Conservation (phyloP, 1,140 invertebrate species). For the Berghia stephanieae region DNA sequence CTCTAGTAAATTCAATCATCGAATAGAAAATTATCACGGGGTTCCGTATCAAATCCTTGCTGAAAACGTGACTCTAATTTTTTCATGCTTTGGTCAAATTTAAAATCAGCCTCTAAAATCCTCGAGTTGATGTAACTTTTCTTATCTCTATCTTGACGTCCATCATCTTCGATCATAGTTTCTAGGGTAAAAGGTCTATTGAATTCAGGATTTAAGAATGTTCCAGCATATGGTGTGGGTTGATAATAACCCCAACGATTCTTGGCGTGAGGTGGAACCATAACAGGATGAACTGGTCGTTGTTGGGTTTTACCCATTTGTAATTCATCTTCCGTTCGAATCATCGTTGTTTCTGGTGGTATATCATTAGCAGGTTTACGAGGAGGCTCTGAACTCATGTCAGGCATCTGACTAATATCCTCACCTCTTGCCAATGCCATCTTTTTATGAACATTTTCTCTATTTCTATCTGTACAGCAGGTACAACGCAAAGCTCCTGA, state of each 20-base stretch:
- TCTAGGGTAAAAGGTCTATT: constrained; percentile 46
- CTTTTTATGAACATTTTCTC: constrained; percentile 42
- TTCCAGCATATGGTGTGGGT: constrained; percentile 46
- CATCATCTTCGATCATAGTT: constrained; percentile 28
- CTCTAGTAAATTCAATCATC: too few relatives aligned
- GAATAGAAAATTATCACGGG: too few relatives aligned
- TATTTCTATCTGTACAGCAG: constrained; percentile 53
- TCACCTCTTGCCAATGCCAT: constrained; percentile 2
- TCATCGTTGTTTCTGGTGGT: neutral
- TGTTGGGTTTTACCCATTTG: too few relatives aligned
- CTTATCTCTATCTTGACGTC: constrained; percentile 13
- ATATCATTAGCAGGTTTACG: neutral
- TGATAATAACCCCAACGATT: constrained; percentile 48
- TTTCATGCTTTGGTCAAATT: constrained; percentile 50
- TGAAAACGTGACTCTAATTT: constrained; percentile 36
- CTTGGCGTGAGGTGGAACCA: neutral
- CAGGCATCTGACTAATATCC: neutral
- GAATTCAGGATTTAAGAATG: constrained; percentile 53
- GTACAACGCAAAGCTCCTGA: constrained; percentile 40
- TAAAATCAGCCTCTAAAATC: constrained; percentile 45
- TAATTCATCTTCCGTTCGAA: neutral
- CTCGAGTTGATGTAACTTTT: constrained; percentile 29
- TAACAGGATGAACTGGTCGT: neutral
- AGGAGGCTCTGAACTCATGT: neutral
- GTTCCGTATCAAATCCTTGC: too few relatives aligned